These are phyloP conservation scores for Ascidia mentula DNA, from an alignment of 23 tunicate genomes.

Conservation along the genomic window DNA sequence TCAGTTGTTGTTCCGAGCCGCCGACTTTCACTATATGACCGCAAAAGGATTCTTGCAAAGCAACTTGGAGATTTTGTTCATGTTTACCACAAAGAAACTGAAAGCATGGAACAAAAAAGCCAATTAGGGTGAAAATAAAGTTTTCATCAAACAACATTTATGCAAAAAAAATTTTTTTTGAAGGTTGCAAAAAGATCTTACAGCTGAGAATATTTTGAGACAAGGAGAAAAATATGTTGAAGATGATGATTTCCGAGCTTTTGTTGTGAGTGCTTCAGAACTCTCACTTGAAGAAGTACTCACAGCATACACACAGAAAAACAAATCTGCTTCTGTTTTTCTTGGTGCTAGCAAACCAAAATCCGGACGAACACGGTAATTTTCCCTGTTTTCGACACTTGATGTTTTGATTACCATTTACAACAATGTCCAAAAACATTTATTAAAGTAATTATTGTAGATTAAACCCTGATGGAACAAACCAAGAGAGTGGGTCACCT, in stretches of 20 bases:
- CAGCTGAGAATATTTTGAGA: not conserved
- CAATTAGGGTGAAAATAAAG: constrained; percentile 36
- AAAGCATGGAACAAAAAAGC: constrained; percentile 69
- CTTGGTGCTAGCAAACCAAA: constrained; percentile 95
- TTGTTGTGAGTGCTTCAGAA: constrained; percentile 77
- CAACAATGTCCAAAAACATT: no score
- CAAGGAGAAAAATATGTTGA: not conserved
- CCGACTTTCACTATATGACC: constrained; percentile 52
- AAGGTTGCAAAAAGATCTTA: constrained; percentile 10
- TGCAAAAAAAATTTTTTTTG: no score
- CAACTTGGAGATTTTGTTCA: constrained; percentile 95
- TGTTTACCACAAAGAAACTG: constrained; percentile 93
- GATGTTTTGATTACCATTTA: no score
- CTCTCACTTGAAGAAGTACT: constrained; percentile 83
- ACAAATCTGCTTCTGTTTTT: constrained; percentile 97
- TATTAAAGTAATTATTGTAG: no score
- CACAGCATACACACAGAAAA: constrained; percentile 88
- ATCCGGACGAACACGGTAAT: constrained; percentile 17
- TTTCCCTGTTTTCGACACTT: no score
- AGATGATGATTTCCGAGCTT: constrained; percentile 63
- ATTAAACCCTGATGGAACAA: no score
- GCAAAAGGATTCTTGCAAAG: constrained; percentile 84
- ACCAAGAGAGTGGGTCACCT: no score
- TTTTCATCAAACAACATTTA: not conserved
- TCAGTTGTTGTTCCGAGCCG: constrained; percentile 85